A percentile compares a stretch with the other conserved stretches of the same genome.
Evolutionary conservation across 2,113 vertebrate species (phyloP).

Genomic region (Xenopus tropicalis): DNA sequence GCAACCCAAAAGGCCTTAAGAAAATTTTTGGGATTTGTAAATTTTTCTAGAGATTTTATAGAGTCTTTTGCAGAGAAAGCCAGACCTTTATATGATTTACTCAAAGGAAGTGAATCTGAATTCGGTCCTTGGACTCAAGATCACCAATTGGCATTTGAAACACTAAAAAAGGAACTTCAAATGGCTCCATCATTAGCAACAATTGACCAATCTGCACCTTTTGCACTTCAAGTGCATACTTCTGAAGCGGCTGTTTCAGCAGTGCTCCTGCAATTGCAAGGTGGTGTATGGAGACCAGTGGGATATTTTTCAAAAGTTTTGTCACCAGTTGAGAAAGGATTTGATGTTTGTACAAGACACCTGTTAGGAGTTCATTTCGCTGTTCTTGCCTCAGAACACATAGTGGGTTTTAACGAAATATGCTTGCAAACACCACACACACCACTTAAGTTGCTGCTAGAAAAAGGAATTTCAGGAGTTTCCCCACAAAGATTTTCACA

Average conservation of each 20-base stretch:
- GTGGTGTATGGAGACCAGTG: neutral
- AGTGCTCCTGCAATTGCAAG: neutral
- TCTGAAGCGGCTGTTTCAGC: conserved; percentile 3
- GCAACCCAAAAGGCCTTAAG: neutral
- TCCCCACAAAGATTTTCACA: neutral
- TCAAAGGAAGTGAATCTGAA: neutral
- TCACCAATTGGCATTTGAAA: neutral
- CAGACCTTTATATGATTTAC: neutral
- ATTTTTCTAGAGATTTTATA: neutral
- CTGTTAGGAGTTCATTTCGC: neutral
- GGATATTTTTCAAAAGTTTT: neutral
- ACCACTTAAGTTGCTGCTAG: neutral
- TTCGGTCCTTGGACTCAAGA: neutral
- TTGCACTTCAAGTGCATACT: neutral
- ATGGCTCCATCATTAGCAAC: neutral
- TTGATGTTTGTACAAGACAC: neutral
- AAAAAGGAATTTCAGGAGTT: neutral
- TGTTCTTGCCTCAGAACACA: neutral
- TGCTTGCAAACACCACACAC: neutral
- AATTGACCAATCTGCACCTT: neutral
- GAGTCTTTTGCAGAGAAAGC: conserved; percentile 2
- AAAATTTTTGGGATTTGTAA: neutral
- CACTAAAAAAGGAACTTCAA: neutral
- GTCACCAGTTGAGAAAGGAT: neutral
- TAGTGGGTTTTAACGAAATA: neutral